phyloP scores from a whole-genome alignment of 2,113 vertebrate genomes.

The Paralichthys olivaceus region DNA sequence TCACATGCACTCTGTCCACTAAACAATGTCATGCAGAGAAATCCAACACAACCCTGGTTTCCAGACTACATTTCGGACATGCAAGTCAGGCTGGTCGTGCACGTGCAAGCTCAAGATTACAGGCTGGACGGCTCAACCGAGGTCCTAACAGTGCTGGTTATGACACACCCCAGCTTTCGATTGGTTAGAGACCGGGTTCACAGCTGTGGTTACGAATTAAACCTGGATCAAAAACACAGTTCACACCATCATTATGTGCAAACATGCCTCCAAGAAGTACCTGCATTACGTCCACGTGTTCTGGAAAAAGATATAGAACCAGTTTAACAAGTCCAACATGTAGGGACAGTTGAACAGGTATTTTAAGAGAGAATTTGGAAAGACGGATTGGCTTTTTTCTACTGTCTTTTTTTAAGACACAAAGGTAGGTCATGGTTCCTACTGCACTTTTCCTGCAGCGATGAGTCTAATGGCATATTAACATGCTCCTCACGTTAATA shows the following conservation, averaged over 20 bases:
- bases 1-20: conserved; percentile 31
- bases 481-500: too few relatives aligned
- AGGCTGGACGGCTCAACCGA: neutral
- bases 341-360: neutral
- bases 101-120: conserved; percentile 2
- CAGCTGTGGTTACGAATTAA: conserved; percentile 22
- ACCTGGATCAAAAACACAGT: neutral
- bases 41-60: conserved; percentile 14
- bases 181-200: conserved; percentile 11
- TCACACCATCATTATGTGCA: conserved; percentile 14
- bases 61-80: conserved; percentile 2
- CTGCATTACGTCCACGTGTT: conserved; percentile 30
- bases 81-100: conserved; percentile 20
- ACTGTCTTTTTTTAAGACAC: neutral
- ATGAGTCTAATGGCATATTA: too few relatives aligned
- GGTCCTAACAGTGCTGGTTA: neutral
- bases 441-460: too few relatives aligned
- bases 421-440: too few relatives aligned
- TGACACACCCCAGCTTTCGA: conserved; percentile 51
- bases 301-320: conserved; percentile 54
- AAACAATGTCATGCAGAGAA: conserved; percentile 44
- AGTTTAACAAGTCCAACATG: conserved; percentile 37
- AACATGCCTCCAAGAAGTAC: conserved; percentile 28
- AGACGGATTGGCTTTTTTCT: neutral
- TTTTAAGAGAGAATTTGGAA: neutral